A percentile compares a stretch with the other conserved stretches of the same genome.
These are phyloP conservation scores for Diachrysia chrysitis DNA, from an alignment of 2,888 invertebrate species.

Conservation along the genomic window DNA sequence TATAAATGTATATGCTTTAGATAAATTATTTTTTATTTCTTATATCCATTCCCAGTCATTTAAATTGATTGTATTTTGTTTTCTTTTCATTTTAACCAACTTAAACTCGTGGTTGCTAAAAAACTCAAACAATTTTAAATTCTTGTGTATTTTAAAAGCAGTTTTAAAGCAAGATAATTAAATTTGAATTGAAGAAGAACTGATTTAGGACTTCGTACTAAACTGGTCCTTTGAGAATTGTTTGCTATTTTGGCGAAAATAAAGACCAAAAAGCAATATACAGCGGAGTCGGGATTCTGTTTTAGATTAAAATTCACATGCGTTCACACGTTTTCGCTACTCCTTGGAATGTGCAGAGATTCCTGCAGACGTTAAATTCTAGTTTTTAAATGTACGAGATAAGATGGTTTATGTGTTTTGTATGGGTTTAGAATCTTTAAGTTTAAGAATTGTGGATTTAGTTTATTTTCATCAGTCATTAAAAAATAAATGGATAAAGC, in stretches of 20 bases:
- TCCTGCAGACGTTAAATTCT: background rate
- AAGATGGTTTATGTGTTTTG: background rate
- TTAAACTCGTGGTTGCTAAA: background rate
- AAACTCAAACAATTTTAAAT: background rate
- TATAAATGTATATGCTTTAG: too few relatives aligned
- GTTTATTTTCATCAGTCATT: too few relatives aligned
- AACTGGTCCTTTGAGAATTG: conserved; percentile 18
- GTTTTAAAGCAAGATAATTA: conserved; percentile 21
- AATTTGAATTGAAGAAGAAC: conserved; percentile 18
- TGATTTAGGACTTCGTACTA: conserved; percentile 15
- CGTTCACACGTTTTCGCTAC: conserved; percentile 14
- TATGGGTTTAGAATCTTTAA: background rate
- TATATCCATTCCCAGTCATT: too few relatives aligned
- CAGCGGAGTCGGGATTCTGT: conserved; percentile 11
- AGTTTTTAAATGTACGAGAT: background rate
- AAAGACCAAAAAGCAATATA: conserved; percentile 18
- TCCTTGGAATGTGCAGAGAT: background rate
- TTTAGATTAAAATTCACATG: conserved; percentile 25
- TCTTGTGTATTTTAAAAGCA: conserved; percentile 2
- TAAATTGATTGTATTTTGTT: too few relatives aligned
- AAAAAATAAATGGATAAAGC: too few relatives aligned
- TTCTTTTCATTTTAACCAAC: too few relatives aligned
- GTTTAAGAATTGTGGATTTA: too few relatives aligned
- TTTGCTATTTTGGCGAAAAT: conserved; percentile 17
- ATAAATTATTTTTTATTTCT: too few relatives aligned